A percentile compares a stretch with the other conserved stretches of the same genome.
These are phyloP conservation scores for Eupithecia exiguata DNA, from an alignment of 2,888 invertebrate genomes.

Conservation along the genomic window DNA sequence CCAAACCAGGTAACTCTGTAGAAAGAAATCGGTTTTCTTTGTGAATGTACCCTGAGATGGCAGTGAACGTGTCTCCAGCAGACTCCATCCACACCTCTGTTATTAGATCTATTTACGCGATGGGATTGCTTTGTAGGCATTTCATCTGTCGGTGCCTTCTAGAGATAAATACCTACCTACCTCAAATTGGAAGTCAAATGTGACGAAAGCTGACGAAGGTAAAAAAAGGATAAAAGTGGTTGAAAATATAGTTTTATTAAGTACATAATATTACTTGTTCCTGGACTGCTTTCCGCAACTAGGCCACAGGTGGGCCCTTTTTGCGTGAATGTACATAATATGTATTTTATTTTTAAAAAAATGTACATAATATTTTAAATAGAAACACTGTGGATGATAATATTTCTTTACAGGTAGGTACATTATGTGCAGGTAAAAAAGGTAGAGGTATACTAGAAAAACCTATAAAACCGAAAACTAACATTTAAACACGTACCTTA, in stretches of 20 bases:
- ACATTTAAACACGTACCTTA: too few species aligned
- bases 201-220: background rate
- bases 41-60: slow-evolving; percentile 26
- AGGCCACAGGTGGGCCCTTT: too few species aligned
- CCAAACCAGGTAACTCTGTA: background rate
- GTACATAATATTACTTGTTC: too few species aligned
- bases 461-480: background rate
- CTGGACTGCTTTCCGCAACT: too few species aligned
- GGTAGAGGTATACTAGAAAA: background rate
- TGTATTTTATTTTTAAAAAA: too few species aligned
- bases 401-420: background rate
- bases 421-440: background rate
- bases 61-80: slow-evolving; percentile 62
- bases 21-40: background rate
- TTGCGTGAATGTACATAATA: too few species aligned
- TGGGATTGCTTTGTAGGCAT: slow-evolving; percentile 37
- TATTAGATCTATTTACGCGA: slow-evolving; percentile 45
- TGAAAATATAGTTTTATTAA: too few species aligned
- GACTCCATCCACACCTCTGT: slow-evolving; percentile 46
- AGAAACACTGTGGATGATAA: background rate
- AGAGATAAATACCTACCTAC: background rate
- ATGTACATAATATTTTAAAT: background rate
- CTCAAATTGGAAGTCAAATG: background rate
- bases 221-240: background rate
- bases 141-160: slow-evolving; percentile 19